Evolutionary conservation across 2,888 invertebrate genomes (phyloP).

Genomic region (Lacanobia oleracea): DNA sequence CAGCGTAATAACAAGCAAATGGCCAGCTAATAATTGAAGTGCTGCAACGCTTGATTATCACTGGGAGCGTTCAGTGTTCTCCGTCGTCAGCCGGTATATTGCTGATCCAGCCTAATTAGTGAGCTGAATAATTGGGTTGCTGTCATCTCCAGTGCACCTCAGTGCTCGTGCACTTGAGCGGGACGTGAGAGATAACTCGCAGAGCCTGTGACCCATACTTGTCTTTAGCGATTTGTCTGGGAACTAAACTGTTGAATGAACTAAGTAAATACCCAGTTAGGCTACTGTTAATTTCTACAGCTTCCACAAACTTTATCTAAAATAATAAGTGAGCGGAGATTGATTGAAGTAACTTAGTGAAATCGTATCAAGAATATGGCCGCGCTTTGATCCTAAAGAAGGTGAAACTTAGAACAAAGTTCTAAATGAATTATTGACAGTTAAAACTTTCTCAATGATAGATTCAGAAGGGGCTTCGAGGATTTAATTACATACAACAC

Average conservation of each 20-base stretch:
- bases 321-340: constrained; percentile 27
- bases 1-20: constrained; percentile 66
- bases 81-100: constrained; percentile 27
- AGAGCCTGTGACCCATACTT: constrained; percentile 6
- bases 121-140: constrained; percentile 41
- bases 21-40: constrained; percentile 64
- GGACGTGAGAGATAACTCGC: constrained; percentile 10
- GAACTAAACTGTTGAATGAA: constrained; percentile 4
- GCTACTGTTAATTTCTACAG: not conserved
- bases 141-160: constrained; percentile 45
- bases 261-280: not conserved
- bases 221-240: not conserved
- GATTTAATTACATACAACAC: constrained; percentile 66
- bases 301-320: constrained; percentile 13
- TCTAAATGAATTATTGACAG: constrained; percentile 61
- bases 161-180: constrained; percentile 16
- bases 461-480: constrained; percentile 57
- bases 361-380: constrained; percentile 32
- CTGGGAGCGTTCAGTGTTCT: constrained; percentile 29
- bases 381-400: constrained; percentile 45
- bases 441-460: constrained; percentile 58
- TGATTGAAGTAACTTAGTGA: constrained; percentile 30
- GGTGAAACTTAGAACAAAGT: constrained; percentile 42
- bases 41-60: constrained; percentile 62
- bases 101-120: constrained; percentile 54